These are phyloP conservation scores for Chorisops tibialis DNA, from an alignment of 2,888 invertebrate genomes.

Conservation along the genomic window DNA sequence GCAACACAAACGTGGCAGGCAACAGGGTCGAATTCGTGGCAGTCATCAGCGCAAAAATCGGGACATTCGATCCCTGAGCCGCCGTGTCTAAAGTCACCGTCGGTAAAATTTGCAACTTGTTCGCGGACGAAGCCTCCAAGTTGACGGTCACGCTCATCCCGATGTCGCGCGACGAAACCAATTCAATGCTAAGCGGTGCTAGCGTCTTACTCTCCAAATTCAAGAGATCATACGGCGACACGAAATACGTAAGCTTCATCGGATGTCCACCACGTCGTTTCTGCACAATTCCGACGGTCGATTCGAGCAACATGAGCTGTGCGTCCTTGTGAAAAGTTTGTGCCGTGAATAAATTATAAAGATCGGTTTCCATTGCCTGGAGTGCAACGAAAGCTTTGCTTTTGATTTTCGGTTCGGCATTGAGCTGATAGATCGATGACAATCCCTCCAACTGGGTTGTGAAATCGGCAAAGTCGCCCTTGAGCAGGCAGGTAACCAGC, in stretches of 20 bases:
- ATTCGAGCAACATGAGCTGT: conserved; percentile 72
- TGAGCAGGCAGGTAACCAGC: conserved; percentile 75
- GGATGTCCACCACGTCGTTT: conserved; percentile 85
- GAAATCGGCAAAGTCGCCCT: conserved; percentile 88
- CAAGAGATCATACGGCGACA: conserved; percentile 87
- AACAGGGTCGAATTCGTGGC: conserved; percentile 83
- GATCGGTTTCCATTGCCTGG: conserved; percentile 86
- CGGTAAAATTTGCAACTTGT: conserved; percentile 53
- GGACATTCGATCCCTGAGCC: conserved; percentile 52
- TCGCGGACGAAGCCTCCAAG: conserved; percentile 84
- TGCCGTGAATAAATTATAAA: conserved; percentile 74
- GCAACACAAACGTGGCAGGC: conserved; percentile 84
- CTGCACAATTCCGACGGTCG: conserved; percentile 82
- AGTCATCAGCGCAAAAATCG: conserved; percentile 75
- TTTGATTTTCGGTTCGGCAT: conserved; percentile 92
- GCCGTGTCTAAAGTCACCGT: conserved; percentile 45
- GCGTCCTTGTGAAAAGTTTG: conserved; percentile 70
- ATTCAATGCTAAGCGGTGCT: conserved; percentile 71
- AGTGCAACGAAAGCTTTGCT: conserved; percentile 90
- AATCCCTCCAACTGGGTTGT: conserved; percentile 88
- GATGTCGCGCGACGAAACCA: conserved; percentile 64
- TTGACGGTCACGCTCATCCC: conserved; percentile 88
- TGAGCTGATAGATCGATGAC: conserved; percentile 87
- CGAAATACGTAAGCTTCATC: conserved; percentile 90
- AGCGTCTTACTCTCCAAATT: conserved; percentile 71